Evolutionary conservation across 2,113 vertebrate species (phyloP).

Genomic region (Lophura nycthemera): DNA sequence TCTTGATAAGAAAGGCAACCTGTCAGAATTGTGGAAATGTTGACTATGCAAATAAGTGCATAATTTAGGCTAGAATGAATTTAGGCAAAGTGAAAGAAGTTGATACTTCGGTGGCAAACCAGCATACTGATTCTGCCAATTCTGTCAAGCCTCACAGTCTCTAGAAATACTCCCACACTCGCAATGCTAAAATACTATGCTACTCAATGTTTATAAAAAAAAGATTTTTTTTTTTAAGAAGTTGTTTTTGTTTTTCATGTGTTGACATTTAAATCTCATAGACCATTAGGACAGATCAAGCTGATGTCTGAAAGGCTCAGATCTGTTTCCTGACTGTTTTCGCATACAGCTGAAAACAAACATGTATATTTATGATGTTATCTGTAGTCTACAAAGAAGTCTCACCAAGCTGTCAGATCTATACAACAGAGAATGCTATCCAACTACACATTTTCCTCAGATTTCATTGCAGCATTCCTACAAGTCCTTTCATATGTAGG

Average conservation of each 20-base stretch:
- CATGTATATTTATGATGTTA: slow-evolving; percentile 26
- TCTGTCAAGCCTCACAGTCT: background rate
- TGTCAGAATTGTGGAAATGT: background rate
- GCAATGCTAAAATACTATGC: background rate
- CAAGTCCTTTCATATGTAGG: slow-evolving; percentile 57
- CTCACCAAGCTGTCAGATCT: slow-evolving; percentile 11
- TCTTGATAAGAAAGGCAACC: background rate
- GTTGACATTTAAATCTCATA: background rate
- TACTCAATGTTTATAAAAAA: background rate
- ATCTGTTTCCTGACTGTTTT: background rate
- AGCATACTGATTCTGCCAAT: background rate
- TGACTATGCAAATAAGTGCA: background rate
- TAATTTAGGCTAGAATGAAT: background rate
- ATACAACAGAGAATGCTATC: background rate
- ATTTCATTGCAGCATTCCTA: slow-evolving; percentile 56
- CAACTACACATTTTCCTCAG: background rate
- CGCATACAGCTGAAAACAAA: slow-evolving; percentile 17
- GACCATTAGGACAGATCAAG: background rate
- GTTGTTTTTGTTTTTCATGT: background rate
- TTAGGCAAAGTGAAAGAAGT: background rate
- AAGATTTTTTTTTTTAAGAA: background rate
- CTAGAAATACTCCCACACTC: background rate
- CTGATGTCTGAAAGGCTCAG: background rate
- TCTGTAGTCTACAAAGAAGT: slow-evolving; percentile 1
- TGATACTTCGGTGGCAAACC: background rate